A percentile compares a stretch with the other conserved stretches of the same genome.
Conservation (phyloP, 2,113 vertebrate genomes). For the Lutjanus erythropterus region DNA sequence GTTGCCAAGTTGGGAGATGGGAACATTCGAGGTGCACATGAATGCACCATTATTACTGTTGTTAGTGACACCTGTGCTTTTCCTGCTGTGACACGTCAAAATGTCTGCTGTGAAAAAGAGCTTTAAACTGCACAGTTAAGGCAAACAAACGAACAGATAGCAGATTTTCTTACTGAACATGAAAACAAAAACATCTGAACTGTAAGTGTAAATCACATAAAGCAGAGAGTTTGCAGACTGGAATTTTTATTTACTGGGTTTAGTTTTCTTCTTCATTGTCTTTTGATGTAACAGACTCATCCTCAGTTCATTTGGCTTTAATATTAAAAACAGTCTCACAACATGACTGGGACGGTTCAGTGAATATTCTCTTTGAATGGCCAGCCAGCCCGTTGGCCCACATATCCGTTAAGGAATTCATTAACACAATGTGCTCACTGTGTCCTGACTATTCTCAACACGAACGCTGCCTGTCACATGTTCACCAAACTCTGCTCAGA, state of each 20-base stretch:
- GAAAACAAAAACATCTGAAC: background rate
- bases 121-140: background rate
- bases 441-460: conserved; percentile 33
- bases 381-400: conserved; percentile 45
- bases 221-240: background rate
- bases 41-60: accelerated
- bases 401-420: conserved; percentile 49
- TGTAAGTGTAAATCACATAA: background rate
- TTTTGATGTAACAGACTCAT: background rate
- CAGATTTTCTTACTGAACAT: background rate
- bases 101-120: background rate
- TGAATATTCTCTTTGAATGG: conserved; percentile 40
- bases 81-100: background rate
- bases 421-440: conserved; percentile 66
- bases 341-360: conserved; percentile 2
- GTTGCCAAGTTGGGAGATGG: too few species aligned
- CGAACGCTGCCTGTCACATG: conserved; percentile 39
- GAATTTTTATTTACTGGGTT: background rate
- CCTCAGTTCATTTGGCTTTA: conserved; percentile 4
- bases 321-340: conserved; percentile 19
- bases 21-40: too few species aligned
- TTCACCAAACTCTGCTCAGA: conserved; percentile 23
- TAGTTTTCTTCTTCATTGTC: background rate
- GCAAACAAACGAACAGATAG: background rate
- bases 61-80: background rate